A percentile compares a stretch with the other conserved stretches of the same genome.
phyloP scores from a whole-genome alignment of 1,140 invertebrate genomes.

The Proales similis region DNA sequence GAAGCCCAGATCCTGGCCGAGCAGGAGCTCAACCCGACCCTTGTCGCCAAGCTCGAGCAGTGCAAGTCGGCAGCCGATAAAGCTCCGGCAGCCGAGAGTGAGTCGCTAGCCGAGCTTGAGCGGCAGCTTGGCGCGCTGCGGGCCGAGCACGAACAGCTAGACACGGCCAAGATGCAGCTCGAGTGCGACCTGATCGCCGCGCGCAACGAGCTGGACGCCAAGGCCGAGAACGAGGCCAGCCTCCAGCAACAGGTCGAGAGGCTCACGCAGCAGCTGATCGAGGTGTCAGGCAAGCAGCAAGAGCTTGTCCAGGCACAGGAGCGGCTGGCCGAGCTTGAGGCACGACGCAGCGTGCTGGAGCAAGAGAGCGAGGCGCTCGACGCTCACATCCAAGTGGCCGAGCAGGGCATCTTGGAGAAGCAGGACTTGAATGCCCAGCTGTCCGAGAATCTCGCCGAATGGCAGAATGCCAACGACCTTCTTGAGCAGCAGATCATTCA shows the following conservation, averaged over 20 bases:
- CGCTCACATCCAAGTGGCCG: too few relatives aligned
- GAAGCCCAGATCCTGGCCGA: background rate
- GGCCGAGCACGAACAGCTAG: slow-evolving; percentile 5
- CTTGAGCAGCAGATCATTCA: slow-evolving; percentile 9
- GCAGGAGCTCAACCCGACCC: background rate
- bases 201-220: slow-evolving; percentile 3
- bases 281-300: too few relatives aligned
- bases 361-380: too few relatives aligned
- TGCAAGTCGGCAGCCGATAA: background rate
- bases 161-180: slow-evolving; percentile 20
- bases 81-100: background rate
- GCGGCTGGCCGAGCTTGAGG: too few relatives aligned
- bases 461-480: slow-evolving; percentile 10
- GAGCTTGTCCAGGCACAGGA: too few relatives aligned
- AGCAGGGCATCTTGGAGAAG: background rate
- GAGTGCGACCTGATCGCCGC: slow-evolving; percentile 25
- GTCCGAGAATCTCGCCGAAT: slow-evolving; percentile 1
- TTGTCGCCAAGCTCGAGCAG: background rate
- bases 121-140: too few relatives aligned
- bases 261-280: too few relatives aligned
- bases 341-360: too few relatives aligned
- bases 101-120: background rate
- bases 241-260: too few relatives aligned
- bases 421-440: slow-evolving; percentile 17
- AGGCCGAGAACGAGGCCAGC: background rate